Base-by-base conservation (phyloP, 2,113 vertebrate species). In the Brevimyrus niger region DNA sequence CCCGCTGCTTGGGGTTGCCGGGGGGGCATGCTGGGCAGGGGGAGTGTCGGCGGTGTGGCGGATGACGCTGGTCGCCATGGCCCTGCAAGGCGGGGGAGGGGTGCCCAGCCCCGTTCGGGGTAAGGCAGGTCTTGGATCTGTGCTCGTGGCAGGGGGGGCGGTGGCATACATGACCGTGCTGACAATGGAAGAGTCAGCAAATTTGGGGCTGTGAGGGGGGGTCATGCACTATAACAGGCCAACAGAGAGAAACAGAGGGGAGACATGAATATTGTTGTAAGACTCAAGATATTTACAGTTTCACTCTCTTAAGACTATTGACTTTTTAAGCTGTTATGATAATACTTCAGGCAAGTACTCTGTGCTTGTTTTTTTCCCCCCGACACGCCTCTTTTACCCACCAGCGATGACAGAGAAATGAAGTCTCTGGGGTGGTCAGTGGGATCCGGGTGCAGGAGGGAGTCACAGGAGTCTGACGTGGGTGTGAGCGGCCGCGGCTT, bases 171-270 rank as follows among this genome's bases (percentile, higher is more conserved):
- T 88, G 1, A 96, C 89, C 1, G 94, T 92, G 0, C 95, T 92
- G 2, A 8, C n/a, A 51, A 94, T 91, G 0, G 95, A 93, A 0
- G 96, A 93, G 92, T 99, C 98, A 0, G 93, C 61, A 0, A 97
- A 97, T 91, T 97, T 97, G 1, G 98, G 98, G 93, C 98, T 99
- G 93, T 98, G 98, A 31, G 98, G 98, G 27, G 98, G 98, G 86
- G 98, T 99, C 96, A 99, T 99, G 90, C 98, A 99, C 98, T 99
- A 92, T 7, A 89, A 92, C 4, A 89, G 82, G 85, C 35, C 89
- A 83, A 90, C 65, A 89, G 44, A 91, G 9, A 87, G 86, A 15
- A n/a, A 83, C 1, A 89, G 8, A 38, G 17, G 53, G 15, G 17
- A 19, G 58, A 7, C 9, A 44, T 87, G 55, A 87, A 27, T 42